Conservation (phyloP, 2,888 invertebrate species). For the Lasioglossum leucozonium region DNA sequence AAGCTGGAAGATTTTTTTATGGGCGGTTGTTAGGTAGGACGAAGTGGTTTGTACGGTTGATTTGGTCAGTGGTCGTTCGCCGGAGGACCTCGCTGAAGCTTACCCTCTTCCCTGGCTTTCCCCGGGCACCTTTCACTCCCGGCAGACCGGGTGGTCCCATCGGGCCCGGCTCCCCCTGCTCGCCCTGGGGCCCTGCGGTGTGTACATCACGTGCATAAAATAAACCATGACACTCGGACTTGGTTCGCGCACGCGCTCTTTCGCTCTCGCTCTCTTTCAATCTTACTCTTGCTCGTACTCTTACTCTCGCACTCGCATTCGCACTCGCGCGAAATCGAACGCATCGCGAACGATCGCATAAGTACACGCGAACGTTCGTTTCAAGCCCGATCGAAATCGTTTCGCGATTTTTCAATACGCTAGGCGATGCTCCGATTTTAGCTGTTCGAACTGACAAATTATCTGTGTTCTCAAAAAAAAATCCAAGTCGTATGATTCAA, state of each 20-base stretch:
- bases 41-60: constrained; percentile 56
- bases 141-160: constrained; percentile 91
- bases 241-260: constrained; percentile 47
- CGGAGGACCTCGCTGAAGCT: constrained; percentile 85
- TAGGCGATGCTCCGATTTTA: no score
- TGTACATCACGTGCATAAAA: constrained; percentile 76
- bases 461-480: no score
- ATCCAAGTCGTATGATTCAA: no score
- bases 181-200: constrained; percentile 87
- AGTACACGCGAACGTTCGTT: not conserved
- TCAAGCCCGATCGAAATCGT: not conserved
- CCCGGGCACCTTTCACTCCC: constrained; percentile 96
- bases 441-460: no score
- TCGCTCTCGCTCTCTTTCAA: not conserved
- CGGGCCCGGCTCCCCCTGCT: constrained; percentile 92
- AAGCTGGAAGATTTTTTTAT: constrained; percentile 48
- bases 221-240: constrained; percentile 58
- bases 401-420: no score
- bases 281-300: not conserved
- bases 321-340: constrained; percentile 23
- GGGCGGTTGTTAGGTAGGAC: constrained; percentile 40
- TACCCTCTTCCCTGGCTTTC: constrained; percentile 97
- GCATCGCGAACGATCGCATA: not conserved
- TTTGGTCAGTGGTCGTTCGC: constrained; percentile 70
- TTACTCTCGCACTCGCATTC: constrained; percentile 21